Evolutionary conservation across 2,888 invertebrate genomes (phyloP), one percentile per base, ranked within the genome.

Genomic region (Digitonthophagus gazella): DNA sequence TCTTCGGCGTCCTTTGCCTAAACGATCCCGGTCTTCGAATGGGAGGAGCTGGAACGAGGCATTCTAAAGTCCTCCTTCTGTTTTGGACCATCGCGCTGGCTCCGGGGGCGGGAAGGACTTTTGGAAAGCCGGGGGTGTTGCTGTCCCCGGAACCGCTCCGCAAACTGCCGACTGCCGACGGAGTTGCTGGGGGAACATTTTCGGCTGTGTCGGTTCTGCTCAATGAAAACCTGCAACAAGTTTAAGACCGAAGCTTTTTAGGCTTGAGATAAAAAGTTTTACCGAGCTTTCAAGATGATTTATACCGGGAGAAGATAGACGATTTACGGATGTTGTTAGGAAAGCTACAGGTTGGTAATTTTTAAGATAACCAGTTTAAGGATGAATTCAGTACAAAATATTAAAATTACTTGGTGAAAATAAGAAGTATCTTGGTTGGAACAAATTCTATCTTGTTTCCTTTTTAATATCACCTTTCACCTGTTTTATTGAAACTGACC

Each of bases 71-170:
- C 55, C 91, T 87, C 0, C 86, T 88, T 57, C 82, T 79, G 20
- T 88, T 83, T 69, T 82, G 83, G 55, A 84, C 82, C 15, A 82
- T 75, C 0, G 88, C 87, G 54, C 86, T 84, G 3, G 89, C 88
- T 0, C 90, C 91, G 57, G 90, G 91, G 19, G 89, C 87, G 2
- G 91, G 91, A 67, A 75, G 66, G 71, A 91, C 91, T 76, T 91
- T 90, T 1, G 91, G 91, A 78, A 91, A 91, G 15, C 92, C 91
- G 15, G 83, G 82, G 14, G 82, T 80, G 78, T 78, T 82, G 75
- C 80, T 81, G 75, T 83, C 82, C 19, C 81, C 82, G 18, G 83
- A 83, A 57, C 82, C 81, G 71, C 82, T 83, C 4, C 82, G 80
- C 3, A 78, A 80, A 69, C 77, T 76, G 28, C 72, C 69, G 11